Evolutionary conservation across 2,113 vertebrate genomes (phyloP), one percentile per base, ranked within the genome.

Genomic region (Spizaetus ornatus): DNA sequence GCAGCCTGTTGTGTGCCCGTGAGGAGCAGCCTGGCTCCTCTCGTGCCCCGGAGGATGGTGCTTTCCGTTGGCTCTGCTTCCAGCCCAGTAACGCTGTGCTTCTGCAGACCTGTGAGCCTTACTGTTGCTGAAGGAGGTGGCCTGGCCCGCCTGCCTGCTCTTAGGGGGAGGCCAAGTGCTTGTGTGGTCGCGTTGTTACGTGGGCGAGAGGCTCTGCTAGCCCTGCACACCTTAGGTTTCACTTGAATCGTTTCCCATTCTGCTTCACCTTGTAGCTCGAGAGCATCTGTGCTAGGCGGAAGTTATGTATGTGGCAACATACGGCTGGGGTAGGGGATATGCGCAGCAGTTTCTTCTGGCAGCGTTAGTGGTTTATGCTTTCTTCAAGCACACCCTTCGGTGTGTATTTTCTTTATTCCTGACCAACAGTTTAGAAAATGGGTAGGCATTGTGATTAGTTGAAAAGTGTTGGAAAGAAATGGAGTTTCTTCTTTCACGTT

Each of bases 21-120:
- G 19, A 70, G 52, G 42, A 40, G 29, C 70, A 88, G 53, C 32
- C 11, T 0, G 0, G 45, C 27, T 88, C 21, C 26, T 45, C 15
- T 86, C 8, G 34, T 43, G 26, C 9, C 42, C n/a, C 0, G 0
- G 29, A 52, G 21, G 13, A 34, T 0, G 15, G 20, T 13, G 16
- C 36, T 86, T 61, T 36, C 38, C 3, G 0, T n/a, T 3, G 2
- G 15, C 42, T 67, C 36, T 3, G 13, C 74, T 85, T 73, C 77
- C 62, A 81, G 53, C 42, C 79, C 15, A 3, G 36, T 7, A 18
- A 14, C 9, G 34, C 42, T 0, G 0, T 52, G 31, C 16, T 52
- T 56, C 13, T 1, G 1, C 34, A 58, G 43, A 18, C 11, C 25
- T 38, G 3, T 1, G 3, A 32, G 61, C 10, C 21, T 17, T 42